A percentile compares a stretch with the other conserved stretches of the same genome.
These are phyloP conservation scores for Semicossyphus pulcher DNA, from an alignment of 2,113 vertebrate species.

Conservation along the genomic window DNA sequence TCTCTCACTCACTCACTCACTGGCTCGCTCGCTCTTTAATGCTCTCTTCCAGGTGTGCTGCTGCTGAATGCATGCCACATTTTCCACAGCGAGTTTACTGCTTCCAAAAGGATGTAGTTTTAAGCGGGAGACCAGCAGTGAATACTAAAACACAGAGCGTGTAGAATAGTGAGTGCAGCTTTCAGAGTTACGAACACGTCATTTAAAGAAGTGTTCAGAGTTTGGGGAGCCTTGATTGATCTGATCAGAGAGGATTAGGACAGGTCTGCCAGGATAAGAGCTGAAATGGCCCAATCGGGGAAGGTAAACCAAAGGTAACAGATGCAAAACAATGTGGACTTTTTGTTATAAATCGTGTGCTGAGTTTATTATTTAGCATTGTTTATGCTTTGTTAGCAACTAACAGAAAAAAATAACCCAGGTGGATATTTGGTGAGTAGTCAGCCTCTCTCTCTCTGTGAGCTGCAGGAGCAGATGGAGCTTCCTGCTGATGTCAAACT, in stretches of 20 bases:
- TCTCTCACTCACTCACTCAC: neutral
- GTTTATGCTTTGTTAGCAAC: neutral
- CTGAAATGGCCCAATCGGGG: no score
- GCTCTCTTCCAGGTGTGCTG: conserved; percentile 55
- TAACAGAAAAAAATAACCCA: conserved; percentile 4
- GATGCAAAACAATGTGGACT: neutral
- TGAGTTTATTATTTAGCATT: neutral
- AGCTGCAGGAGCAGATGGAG: neutral
- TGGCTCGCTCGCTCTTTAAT: neutral
- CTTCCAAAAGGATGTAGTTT: neutral
- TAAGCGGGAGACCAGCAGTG: neutral
- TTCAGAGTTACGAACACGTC: neutral
- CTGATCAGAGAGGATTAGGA: no score
- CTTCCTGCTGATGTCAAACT: conserved; percentile 42
- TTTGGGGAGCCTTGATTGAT: neutral
- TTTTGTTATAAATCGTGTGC: neutral
- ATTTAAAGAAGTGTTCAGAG: conserved; percentile 1
- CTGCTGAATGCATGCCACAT: conserved; percentile 51
- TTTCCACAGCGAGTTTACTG: conserved; percentile 19
- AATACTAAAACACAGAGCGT: conserved; percentile 20
- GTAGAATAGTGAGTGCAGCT: neutral
- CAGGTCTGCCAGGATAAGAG: no score
- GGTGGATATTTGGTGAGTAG: neutral
- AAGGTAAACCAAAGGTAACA: no score
- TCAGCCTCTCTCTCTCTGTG: neutral